A percentile compares a stretch with the other conserved stretches of the same genome.
phyloP scores from a whole-genome alignment of 2,113 vertebrate species.

The Grallaria varia region DNA sequence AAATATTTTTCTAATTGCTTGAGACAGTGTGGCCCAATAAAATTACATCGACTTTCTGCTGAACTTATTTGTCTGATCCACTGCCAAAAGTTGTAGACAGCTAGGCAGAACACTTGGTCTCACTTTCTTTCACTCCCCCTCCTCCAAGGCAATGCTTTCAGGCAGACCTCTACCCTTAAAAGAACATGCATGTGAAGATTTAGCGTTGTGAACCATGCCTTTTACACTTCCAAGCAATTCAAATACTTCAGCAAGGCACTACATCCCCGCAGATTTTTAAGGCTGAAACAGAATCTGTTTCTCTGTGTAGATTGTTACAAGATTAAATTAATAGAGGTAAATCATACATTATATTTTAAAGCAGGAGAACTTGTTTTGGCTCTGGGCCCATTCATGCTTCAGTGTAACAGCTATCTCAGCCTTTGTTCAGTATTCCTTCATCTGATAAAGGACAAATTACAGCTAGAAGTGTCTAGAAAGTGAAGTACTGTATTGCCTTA shows the following conservation, averaged over 20 bases:
- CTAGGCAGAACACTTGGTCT: conserved; percentile 70
- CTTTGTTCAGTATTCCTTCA: background rate
- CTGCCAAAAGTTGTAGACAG: conserved; percentile 77
- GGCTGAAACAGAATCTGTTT: background rate
- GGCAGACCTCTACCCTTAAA: background rate
- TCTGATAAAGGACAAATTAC: background rate
- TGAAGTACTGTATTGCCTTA: background rate
- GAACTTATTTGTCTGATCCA: conserved; percentile 77
- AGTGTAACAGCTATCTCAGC: background rate
- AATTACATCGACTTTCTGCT: conserved; percentile 77
- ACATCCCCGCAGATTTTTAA: background rate
- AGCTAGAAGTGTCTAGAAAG: background rate
- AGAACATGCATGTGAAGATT: background rate
- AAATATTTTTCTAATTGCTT: conserved; percentile 85
- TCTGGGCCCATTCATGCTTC: background rate
- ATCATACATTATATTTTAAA: background rate
- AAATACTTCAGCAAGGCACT: background rate
- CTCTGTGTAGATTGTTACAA: background rate
- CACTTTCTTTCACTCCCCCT: conserved; percentile 66
- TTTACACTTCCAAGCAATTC: background rate
- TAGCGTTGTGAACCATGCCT: background rate
- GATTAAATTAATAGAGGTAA: background rate
- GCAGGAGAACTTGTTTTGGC: background rate
- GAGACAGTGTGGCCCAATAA: conserved; percentile 83
- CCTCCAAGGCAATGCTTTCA: background rate